Evolutionary conservation across 2,888 invertebrate genomes (phyloP).

Genomic region (Dusona sp.): DNA sequence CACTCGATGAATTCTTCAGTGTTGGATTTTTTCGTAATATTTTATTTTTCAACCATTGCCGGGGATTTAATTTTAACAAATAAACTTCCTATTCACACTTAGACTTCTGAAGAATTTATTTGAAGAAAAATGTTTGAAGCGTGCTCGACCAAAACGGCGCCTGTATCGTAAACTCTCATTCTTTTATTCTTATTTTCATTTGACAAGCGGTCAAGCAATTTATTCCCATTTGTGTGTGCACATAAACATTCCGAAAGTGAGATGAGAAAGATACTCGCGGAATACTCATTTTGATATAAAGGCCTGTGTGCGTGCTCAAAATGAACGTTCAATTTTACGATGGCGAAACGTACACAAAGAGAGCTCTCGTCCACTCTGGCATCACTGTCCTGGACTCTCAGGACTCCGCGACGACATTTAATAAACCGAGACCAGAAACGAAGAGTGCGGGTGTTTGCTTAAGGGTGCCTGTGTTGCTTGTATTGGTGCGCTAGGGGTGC

Average conservation of each 20-base stretch:
- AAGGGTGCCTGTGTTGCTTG: conserved; percentile 25
- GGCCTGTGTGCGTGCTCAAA: conserved; percentile 12
- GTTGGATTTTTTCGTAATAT: no score
- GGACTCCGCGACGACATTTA: conserved; percentile 64
- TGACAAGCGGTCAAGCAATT: conserved; percentile 29
- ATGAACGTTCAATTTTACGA: conserved; percentile 80
- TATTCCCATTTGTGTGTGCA: conserved; percentile 42
- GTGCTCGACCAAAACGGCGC: conserved; percentile 5
- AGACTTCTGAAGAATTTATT: not conserved
- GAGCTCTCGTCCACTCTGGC: conserved; percentile 58
- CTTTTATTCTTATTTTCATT: not conserved
- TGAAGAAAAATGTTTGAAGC: not conserved
- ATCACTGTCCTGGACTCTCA: conserved; percentile 59
- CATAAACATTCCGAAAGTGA: conserved; percentile 24
- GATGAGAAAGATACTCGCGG: conserved; percentile 2
- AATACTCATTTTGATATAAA: not conserved
- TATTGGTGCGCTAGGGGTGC: conserved; percentile 79
- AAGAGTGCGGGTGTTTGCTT: conserved; percentile 48
- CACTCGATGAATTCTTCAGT: no score
- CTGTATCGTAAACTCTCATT: not conserved
- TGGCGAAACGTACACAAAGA: conserved; percentile 75
- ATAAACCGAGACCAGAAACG: conserved; percentile 59
- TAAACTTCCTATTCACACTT: not conserved
- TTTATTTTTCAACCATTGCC: not conserved
- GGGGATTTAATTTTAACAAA: not conserved